Base-by-base conservation (phyloP, 2,113 vertebrate species). In the Fregetta grallaria region DNA sequence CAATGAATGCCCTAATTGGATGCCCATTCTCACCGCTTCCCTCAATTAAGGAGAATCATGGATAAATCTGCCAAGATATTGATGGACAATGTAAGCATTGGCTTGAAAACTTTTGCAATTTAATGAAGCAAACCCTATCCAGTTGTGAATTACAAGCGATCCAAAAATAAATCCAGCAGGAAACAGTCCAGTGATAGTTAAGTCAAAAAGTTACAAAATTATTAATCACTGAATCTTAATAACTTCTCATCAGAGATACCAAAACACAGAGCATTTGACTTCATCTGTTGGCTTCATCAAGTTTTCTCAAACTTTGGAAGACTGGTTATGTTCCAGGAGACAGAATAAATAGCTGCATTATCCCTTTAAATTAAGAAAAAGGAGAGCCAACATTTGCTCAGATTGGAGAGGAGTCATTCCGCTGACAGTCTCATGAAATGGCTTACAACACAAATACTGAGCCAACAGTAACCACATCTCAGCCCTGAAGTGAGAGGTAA, bases 1-100 rank as follows among this genome's bases (percentile, higher is more conserved):
- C 94, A 97, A 97, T 96, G 92, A 94, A 95, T 95, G 96, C 66
- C 90, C 93, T 97, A 97, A 97, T 96, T 96, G 96, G 96, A 94
- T 90, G 96, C 42, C 90, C 94, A 96, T 96, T 96, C 96, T 97
- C 96, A 97, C 81, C 7, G 74, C 90, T 96, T 95, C 94, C 93
- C 90, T 95, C 93, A 97, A 96, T 97, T 97, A 97, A 70, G 85
- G 84, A 88, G 94, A 93, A 96, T 95, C 85, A 21, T 88, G 90
- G 93, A 93, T 85, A 95, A 95, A 82, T 96, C 90, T 97, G 93
- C 96, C 96, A 96, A 96, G 93, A 96, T 97, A 96, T 95, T 93
- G 94, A 94, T 96, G 96, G 93, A 97, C 94, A 97, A 92, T 96
- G 96, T 66, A 97, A 93, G 94, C 96, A 93, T 62, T 97, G 94